These are phyloP conservation scores for Saguinus midas DNA, from an alignment of 2,113 vertebrate genomes.

Conservation along the genomic window DNA sequence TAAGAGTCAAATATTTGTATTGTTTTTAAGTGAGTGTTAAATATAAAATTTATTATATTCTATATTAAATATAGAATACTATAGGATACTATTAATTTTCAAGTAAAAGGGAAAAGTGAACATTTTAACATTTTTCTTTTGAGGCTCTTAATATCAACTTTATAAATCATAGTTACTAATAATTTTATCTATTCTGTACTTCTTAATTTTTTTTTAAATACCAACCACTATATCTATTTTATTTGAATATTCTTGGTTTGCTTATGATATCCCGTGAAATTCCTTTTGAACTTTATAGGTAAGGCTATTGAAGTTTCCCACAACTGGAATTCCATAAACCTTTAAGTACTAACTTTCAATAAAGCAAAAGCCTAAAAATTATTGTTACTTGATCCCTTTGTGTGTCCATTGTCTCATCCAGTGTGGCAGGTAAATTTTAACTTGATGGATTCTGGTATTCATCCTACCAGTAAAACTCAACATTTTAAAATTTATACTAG, in stretches of 20 bases:
- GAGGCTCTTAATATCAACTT: not conserved
- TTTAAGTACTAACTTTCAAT: conserved; percentile 28
- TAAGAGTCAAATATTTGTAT: not conserved
- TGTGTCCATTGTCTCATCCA: not conserved
- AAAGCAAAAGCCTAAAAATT: not conserved
- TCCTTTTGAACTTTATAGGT: not conserved
- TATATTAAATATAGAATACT: not conserved
- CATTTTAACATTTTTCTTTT: not conserved
- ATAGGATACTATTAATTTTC: conserved; percentile 5
- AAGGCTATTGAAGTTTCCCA: not conserved
- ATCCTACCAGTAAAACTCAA: not conserved
- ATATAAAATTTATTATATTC: too few species aligned
- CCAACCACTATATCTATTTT: not conserved
- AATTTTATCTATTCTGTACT: not conserved
- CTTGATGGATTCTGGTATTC: not conserved
- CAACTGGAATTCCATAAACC: not conserved
- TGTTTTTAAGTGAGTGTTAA: not conserved
- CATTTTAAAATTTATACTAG: not conserved
- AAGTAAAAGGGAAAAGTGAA: not conserved
- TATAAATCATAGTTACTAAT: not conserved
- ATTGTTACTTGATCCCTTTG: not conserved
- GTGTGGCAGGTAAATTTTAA: not conserved
- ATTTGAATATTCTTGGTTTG: conserved; percentile 5
- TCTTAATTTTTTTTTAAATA: not conserved
- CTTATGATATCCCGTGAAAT: not conserved